Base-by-base conservation (phyloP, 37 sponge, comb jelly and placozoan genomes). In the Ephydatia muelleri region DNA sequence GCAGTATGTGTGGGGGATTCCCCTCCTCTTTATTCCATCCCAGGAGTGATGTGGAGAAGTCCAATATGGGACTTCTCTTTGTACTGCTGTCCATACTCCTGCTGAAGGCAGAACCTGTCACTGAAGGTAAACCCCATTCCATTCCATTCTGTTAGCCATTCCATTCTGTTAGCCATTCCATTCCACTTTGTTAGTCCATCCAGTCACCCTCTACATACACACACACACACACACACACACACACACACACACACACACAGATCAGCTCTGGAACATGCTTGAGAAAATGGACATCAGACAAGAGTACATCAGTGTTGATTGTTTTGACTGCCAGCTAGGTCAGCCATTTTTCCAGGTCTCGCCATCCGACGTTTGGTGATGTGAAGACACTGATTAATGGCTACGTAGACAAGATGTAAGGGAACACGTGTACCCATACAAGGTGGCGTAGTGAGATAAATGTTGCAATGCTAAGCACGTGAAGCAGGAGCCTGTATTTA, bases 81-180 rank as follows among this genome's bases (percentile, higher is more conserved):
- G 75, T 86, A 16, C 38, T 93, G 2, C 82, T 93, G 39, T 78
- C 89, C 25, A 74, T 88, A 38, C 79, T 93, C 73, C 86, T 93
- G 93, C 86, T 93, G 93, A 85, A 82, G 68, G 77, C 86, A 38
- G 80, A 73, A 0, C 25, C 77, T 12, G 39, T 88, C 32, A 40
- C 68, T 29, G 89, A 88, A 82, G 89, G 93, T 93, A 49, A 32
- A 69, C 26, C 39, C 26, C 38, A 25, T 12, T 27, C 34, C 22
- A 11, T 9, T 67, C 38, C 57, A 49, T 6, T n/a, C n/a, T n/a
- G n/a, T n/a, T n/a, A n/a, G n/a, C 75, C 34, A 73, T 23, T 28
- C 35, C 35, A 30, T 73, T 34, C 3, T 5, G 28, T 19, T 32
- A 23, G 5, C 32, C 14, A 19, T 73, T 73, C 43, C 43, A 6